A percentile compares a stretch with the other conserved stretches of the same genome.
Evolutionary conservation across 1,140 invertebrate genomes (phyloP).

Genomic region (Glomeris maerens): DNA sequence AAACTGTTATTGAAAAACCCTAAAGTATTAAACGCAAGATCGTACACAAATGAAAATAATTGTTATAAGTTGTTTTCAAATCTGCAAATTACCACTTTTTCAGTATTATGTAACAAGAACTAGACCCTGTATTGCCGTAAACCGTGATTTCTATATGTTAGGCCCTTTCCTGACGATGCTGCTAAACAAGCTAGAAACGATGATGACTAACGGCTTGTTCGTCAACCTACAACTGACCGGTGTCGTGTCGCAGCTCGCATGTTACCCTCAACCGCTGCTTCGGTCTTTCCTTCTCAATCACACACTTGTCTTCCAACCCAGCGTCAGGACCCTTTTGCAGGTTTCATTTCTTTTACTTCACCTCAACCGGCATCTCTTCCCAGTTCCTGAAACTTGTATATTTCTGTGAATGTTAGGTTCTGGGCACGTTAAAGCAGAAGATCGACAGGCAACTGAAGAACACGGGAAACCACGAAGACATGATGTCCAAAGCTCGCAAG

Average conservation of each 20-base stretch:
- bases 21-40: too few species aligned
- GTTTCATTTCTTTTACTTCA: conserved; percentile 32
- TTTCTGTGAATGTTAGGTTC: conserved; percentile 41
- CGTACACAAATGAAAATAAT: too few species aligned
- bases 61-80: too few species aligned
- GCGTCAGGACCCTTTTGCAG: conserved; percentile 78
- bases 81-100: too few species aligned
- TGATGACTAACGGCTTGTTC: conserved; percentile 70
- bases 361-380: not conserved
- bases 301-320: conserved; percentile 70
- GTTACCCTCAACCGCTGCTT: conserved; percentile 73
- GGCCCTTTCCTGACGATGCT: conserved; percentile 73
- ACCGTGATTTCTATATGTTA: conserved; percentile 19
- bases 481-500: conserved; percentile 44
- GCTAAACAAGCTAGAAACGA: conserved; percentile 63
- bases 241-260: conserved; percentile 66
- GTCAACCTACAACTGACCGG: conserved; percentile 80
- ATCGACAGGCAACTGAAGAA: conserved; percentile 60
- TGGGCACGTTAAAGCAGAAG: conserved; percentile 69
- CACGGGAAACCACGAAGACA: conserved; percentile 47
- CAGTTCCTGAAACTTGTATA: conserved; percentile 18
- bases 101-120: too few species aligned
- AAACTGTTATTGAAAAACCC: too few species aligned
- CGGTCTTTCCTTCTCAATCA: conserved; percentile 75
- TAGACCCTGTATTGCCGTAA: not conserved